Evolutionary conservation across 2,797 vertebrate genomes (phyloP), one percentile per base, ranked within the genome.

Genomic region (Percopsis omiscomaycus): DNA sequence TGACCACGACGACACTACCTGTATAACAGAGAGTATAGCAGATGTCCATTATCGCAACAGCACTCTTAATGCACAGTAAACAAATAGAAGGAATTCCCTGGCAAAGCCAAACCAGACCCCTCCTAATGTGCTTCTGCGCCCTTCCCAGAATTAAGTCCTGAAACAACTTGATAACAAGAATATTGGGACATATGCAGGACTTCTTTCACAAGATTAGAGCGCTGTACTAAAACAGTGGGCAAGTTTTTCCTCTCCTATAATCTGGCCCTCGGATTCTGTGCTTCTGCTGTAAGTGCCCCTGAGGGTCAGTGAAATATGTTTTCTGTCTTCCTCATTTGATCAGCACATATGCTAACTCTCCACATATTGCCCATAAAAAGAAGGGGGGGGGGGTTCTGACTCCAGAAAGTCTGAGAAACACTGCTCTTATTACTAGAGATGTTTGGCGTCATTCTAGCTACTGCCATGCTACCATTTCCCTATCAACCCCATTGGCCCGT

Each of bases 391-490:
- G 37, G 22, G 22, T 22, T 22, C 22, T 37, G 37, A 42, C 37
- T 10, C 37, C 37, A 42, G 8, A 42, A 42, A 42, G 8, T 1
- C 9, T 6, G 8, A 42, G 37, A 42, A 42, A 42, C 37, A 42
- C 37, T 42, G 37, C 37, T 42, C 5, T 1, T 14, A 2, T 55
- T 22, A 32, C n/a, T 0, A n/a, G 58, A 78, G 46, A 67, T 48
- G 65, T 59, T 79, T 66, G 56, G 49, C 75, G 66, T 75, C 58
- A 69, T 57, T 16, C 56, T 13, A 15, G 9, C 48, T 13, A 8
- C 48, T 67, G 62, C 73, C 69, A 72, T 55, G 52, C 50, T 61
- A 71, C 77, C 73, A 69, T 55, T 81, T 85, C 83, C 77, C 85
- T 80, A 80, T 29, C 69, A 54, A 73, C 64, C 74, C 61, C 74